A percentile compares a stretch with the other conserved stretches of the same genome.
phyloP scores from a whole-genome alignment of 2,113 vertebrate species.

The crab-eating macaque (Macaca fascicularis) region DNA sequence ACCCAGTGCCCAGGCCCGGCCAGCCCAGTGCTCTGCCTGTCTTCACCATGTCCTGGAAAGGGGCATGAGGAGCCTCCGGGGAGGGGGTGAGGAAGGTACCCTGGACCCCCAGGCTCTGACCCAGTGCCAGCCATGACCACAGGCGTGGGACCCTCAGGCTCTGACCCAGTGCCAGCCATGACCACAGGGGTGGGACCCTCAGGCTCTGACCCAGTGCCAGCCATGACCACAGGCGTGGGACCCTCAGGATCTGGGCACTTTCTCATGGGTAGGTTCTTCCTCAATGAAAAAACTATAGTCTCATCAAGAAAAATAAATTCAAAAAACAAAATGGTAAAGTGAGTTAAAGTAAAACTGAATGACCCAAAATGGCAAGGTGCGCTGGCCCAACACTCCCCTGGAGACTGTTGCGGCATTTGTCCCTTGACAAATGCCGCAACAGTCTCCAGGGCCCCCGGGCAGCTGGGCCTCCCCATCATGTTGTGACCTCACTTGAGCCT shows the following conservation, averaged over 20 bases:
- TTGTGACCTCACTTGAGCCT: neutral
- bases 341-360: fast-evolving
- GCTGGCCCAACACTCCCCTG: fast-evolving
- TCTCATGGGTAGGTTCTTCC: fast-evolving
- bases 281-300: neutral
- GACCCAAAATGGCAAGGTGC: fast-evolving
- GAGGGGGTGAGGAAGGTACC: neutral
- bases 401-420: too few relatives aligned
- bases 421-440: too few relatives aligned
- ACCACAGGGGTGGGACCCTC: too few relatives aligned
- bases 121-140: neutral
- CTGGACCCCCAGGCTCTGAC: neutral
- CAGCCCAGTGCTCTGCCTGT: neutral
- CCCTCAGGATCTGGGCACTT: too few relatives aligned
- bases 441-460: fast-evolving
- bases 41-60: neutral
- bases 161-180: too few relatives aligned
- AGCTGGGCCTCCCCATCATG: fast-evolving
- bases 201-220: too few relatives aligned
- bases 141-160: fast-evolving
- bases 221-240: too few relatives aligned
- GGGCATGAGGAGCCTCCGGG: neutral
- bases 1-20: fast-evolving
- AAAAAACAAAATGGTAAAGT: neutral
- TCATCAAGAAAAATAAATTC: neutral